Conservation (phyloP, 2,797 vertebrate genomes). For the Ceryle rudis region DNA sequence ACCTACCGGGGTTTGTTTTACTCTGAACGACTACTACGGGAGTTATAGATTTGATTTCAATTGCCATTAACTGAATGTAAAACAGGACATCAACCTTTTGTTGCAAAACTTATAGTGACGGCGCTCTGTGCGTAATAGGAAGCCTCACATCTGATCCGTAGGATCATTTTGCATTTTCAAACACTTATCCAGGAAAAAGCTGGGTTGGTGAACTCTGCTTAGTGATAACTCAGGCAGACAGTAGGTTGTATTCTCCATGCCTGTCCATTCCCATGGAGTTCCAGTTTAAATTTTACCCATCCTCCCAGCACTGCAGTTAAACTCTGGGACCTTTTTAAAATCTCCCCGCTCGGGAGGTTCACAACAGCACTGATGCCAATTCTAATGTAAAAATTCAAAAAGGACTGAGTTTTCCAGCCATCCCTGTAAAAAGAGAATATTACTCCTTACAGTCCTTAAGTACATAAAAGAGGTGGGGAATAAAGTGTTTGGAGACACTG, state of each 20-base stretch:
- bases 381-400: background rate
- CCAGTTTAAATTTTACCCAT: background rate
- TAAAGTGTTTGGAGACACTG: background rate
- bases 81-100: slow-evolving; percentile 42
- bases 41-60: slow-evolving; percentile 59
- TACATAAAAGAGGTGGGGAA: fast-evolving
- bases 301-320: background rate
- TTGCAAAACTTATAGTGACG: background rate
- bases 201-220: background rate
- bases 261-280: background rate
- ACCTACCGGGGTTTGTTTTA: slow-evolving; percentile 1
- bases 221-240: background rate
- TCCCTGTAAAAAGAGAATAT: background rate
- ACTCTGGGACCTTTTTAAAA: background rate
- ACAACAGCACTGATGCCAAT: background rate
- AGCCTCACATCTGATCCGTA: slow-evolving; percentile 25
- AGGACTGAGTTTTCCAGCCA: background rate
- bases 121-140: background rate
- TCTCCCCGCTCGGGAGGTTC: background rate
- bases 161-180: slow-evolving; percentile 53
- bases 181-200: background rate
- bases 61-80: slow-evolving; percentile 38
- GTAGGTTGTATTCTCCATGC: background rate
- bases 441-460: background rate
- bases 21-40: background rate